A percentile compares a stretch with the other conserved stretches of the same genome.
phyloP scores from a whole-genome alignment of 1,140 invertebrate species.

The Drosophila sp. region DNA sequence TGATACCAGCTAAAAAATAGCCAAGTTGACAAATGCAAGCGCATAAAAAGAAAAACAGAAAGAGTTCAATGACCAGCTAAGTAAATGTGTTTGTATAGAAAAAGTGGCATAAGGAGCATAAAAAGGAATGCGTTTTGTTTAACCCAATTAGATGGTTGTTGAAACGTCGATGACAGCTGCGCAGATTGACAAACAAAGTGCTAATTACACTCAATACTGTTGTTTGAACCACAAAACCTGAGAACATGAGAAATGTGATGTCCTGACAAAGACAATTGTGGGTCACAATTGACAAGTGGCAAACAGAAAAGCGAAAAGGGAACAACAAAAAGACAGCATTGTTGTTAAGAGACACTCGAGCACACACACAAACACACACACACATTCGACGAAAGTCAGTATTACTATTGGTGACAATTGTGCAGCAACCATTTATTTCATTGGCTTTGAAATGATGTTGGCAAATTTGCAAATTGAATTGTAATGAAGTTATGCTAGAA shows the following conservation, averaged over 20 bases:
- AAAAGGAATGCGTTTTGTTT: conserved; percentile 31
- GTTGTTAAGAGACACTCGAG: conserved; percentile 3
- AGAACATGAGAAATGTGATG: conserved; percentile 5
- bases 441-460: conserved; percentile 8
- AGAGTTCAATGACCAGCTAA: conserved; percentile 9
- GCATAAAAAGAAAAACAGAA: no score
- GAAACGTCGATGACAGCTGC: conserved; percentile 9
- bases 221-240: conserved; percentile 15
- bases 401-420: conserved; percentile 24
- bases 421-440: conserved; percentile 5
- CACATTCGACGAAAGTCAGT: background rate
- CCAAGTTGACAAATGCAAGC: no score
- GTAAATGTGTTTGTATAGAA: background rate
- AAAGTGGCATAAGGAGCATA: background rate
- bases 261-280: conserved; percentile 21
- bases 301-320: conserved; percentile 15
- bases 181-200: conserved; percentile 29
- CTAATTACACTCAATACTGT: conserved; percentile 36
- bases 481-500: conserved; percentile 22
- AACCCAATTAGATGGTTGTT: conserved; percentile 37
- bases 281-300: conserved; percentile 25
- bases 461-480: conserved; percentile 41
- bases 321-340: conserved; percentile 23
- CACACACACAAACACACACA: conserved; percentile 13
- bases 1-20: background rate